Evolutionary conservation across 2,888 invertebrate genomes (phyloP).

Genomic region (Deroplatys truncata): DNA sequence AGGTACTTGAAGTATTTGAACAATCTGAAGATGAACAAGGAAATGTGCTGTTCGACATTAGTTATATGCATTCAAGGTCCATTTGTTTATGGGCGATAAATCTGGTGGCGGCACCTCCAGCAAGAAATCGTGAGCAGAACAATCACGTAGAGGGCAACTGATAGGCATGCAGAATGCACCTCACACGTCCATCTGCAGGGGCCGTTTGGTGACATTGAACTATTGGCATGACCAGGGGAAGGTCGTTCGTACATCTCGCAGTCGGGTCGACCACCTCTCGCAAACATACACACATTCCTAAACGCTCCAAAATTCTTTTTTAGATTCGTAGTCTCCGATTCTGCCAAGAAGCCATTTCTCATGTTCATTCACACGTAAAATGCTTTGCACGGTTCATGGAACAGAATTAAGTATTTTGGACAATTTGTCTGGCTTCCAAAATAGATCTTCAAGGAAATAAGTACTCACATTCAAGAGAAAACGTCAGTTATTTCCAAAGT

Average conservation of each 20-base stretch:
- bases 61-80: neutral
- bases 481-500: no score
- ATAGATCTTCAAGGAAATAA: no score
- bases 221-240: slow-evolving; percentile 14
- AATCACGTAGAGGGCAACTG: neutral
- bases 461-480: no score
- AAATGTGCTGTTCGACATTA: neutral
- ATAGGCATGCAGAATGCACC: neutral
- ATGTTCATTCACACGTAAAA: neutral
- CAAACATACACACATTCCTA: neutral
- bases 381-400: neutral
- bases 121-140: neutral
- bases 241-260: neutral
- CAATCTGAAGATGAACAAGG: no score
- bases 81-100: neutral
- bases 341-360: neutral
- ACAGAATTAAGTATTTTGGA: neutral
- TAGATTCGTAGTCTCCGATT: neutral
- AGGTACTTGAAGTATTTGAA: no score
- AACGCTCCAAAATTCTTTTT: neutral
- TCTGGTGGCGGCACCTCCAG: no score
- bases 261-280: neutral
- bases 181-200: neutral
- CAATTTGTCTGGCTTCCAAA: neutral
- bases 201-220: slow-evolving; percentile 15